These are phyloP conservation scores for Rotaria socialis DNA, from an alignment of 2,888 invertebrate genomes.

Conservation along the genomic window DNA sequence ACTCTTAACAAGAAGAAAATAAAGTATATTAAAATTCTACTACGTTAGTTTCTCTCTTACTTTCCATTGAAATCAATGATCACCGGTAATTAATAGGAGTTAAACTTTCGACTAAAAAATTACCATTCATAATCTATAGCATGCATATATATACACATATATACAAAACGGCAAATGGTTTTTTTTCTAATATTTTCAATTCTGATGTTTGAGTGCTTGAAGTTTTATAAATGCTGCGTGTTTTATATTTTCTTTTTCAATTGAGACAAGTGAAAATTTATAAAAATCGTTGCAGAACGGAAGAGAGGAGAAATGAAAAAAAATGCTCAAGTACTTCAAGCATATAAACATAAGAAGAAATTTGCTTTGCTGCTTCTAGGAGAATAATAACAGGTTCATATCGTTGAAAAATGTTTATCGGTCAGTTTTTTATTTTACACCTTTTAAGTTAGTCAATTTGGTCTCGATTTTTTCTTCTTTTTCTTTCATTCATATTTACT, in stretches of 20 bases:
- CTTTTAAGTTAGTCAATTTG: background rate
- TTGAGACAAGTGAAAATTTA: background rate
- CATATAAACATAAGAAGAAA: conserved; percentile 1
- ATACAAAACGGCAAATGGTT: too few species aligned
- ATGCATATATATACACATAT: background rate
- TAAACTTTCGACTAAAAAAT: background rate
- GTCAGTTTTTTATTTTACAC: background rate
- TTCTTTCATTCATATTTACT: background rate
- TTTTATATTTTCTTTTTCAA: conserved; percentile 28
- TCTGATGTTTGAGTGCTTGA: background rate
- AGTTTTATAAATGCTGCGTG: background rate
- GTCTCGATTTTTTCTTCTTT: background rate
- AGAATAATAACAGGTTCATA: background rate
- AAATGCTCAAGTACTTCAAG: background rate
- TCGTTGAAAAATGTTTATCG: background rate
- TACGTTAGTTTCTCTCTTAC: background rate
- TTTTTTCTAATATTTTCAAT: background rate
- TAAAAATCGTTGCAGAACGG: conserved; percentile 3
- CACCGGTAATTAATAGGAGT: background rate
- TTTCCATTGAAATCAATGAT: conserved; percentile 1
- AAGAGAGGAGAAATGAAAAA: background rate
- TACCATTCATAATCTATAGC: background rate
- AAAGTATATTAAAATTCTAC: too few species aligned
- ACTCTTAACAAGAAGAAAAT: conserved; percentile 60
- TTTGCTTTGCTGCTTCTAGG: background rate